Evolutionary conservation across 2,113 vertebrate genomes (phyloP).

Genomic region (Genyomyrus donnyi): DNA sequence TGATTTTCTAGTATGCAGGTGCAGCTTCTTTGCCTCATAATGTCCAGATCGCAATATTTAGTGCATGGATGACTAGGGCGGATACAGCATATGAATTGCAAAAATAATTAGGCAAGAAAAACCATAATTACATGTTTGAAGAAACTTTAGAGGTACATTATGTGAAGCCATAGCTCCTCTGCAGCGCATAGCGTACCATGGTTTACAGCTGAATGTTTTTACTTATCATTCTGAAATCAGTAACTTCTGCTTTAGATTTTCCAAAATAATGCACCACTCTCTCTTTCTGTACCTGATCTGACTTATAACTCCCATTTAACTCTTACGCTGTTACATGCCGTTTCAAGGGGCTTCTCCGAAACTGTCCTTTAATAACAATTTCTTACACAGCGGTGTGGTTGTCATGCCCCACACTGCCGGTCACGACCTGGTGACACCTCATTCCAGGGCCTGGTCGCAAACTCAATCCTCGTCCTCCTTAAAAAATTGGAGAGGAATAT

Average conservation of each 20-base stretch:
- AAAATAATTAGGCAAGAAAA: neutral
- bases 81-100: neutral
- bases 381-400: neutral
- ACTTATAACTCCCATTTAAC: neutral
- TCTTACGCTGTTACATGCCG: neutral
- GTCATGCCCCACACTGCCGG: neutral
- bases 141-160: neutral
- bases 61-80: neutral
- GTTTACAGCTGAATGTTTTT: neutral
- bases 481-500: neutral
- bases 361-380: neutral
- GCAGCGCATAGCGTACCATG: neutral
- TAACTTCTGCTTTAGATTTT: neutral
- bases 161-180: neutral
- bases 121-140: neutral
- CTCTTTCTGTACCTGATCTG: neutral
- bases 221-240: neutral
- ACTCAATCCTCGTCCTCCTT: neutral
- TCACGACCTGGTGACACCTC: neutral
- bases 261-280: neutral
- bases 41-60: neutral
- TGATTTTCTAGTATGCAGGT: neutral
- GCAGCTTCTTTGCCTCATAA: neutral
- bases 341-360: neutral
- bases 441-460: neutral